A percentile compares a stretch with the other conserved stretches of the same genome.
phyloP scores from a whole-genome alignment of 2,888 invertebrate genomes.

The Prosopocoilus inquinatus region DNA sequence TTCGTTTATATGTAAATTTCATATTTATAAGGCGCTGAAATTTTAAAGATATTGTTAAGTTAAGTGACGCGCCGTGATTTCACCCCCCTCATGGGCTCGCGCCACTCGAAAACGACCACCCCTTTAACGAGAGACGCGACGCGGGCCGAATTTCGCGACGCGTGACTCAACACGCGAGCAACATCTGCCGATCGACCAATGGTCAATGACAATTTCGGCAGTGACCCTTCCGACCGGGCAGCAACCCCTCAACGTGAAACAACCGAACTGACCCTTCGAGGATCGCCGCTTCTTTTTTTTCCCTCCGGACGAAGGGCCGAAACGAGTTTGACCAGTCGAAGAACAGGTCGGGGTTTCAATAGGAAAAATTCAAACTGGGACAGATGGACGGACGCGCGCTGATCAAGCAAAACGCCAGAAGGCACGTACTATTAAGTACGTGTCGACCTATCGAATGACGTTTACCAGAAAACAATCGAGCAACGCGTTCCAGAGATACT shows the following conservation, averaged over 20 bases:
- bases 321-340: constrained; percentile 9
- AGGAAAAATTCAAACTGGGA: too few relatives aligned
- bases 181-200: too few relatives aligned
- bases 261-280: constrained; percentile 13
- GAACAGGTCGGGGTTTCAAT: not conserved
- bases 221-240: not conserved
- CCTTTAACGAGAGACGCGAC: not conserved
- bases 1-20: constrained; percentile 37
- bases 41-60: constrained; percentile 5
- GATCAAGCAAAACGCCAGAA: not conserved
- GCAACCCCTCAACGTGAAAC: not conserved
- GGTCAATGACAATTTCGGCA: too few relatives aligned
- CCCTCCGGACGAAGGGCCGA: not conserved
- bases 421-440: too few relatives aligned
- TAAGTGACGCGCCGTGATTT: not conserved
- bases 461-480: too few relatives aligned
- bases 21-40: constrained; percentile 8
- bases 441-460: too few relatives aligned
- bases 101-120: not conserved
- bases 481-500: too few relatives aligned
- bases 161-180: not conserved
- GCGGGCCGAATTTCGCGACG: not conserved
- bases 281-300: constrained; percentile 8
- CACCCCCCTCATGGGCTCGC: not conserved
- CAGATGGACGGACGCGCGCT: not conserved